phyloP scores from a whole-genome alignment of 2,797 vertebrate genomes.

The Amphiprion clarkii region DNA sequence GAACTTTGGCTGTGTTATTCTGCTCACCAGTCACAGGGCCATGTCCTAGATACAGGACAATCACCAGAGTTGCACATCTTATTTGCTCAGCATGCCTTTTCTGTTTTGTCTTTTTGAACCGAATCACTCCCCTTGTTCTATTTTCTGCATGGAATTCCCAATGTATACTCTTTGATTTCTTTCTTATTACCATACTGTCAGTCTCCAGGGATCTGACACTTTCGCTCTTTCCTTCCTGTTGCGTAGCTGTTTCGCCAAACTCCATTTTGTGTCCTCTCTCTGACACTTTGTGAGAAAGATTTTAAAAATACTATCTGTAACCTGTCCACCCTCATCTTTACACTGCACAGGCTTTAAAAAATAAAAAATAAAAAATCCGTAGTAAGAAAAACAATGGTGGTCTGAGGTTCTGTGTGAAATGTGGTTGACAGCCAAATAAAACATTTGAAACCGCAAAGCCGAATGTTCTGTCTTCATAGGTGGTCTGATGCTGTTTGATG shows the following conservation, averaged over 20 bases:
- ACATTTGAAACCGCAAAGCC: constrained; percentile 73
- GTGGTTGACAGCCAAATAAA: constrained; percentile 76
- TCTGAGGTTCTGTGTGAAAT: constrained; percentile 65
- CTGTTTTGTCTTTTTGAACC: constrained; percentile 1
- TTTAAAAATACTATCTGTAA: constrained; percentile 20
- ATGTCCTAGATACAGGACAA: background rate
- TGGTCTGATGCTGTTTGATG: constrained; percentile 74
- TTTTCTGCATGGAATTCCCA: background rate
- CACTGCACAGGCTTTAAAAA: constrained; percentile 36
- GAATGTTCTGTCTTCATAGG: constrained; percentile 77
- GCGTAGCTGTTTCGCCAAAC: background rate
- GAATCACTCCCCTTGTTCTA: background rate
- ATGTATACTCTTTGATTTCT: constrained; percentile 10
- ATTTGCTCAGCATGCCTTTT: background rate
- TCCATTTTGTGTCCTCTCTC: constrained; percentile 6
- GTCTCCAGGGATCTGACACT: background rate
- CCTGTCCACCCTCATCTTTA: constrained; percentile 40
- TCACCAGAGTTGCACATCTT: background rate
- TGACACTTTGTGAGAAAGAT: constrained; percentile 4
- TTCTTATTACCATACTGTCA: background rate
- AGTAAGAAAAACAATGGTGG: constrained; percentile 56
- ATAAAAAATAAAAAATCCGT: constrained; percentile 32
- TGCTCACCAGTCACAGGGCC: background rate
- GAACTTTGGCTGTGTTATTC: background rate
- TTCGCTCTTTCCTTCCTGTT: constrained; percentile 10